These are phyloP conservation scores for Hypotaenidia philippensis DNA, from an alignment of 2,797 vertebrate genomes.

Conservation along the genomic window DNA sequence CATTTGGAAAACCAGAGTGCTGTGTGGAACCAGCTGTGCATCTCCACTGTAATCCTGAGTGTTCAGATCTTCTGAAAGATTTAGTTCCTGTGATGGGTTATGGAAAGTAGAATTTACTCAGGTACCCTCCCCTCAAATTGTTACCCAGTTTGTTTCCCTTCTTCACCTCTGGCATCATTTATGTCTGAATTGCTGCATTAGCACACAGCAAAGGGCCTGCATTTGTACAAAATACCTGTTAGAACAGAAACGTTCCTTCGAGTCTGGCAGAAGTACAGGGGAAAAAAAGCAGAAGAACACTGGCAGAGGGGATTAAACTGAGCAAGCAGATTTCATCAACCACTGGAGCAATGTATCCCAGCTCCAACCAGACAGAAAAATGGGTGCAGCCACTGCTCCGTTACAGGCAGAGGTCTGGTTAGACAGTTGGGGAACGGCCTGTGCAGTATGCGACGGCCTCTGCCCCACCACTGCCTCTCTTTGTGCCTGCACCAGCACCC, in stretches of 20 bases:
- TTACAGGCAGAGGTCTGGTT: neutral
- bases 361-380: neutral
- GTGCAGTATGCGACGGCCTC: accelerated
- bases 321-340: neutral
- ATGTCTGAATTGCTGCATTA: neutral
- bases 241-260: neutral
- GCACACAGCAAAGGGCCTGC: neutral
- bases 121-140: neutral
- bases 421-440: accelerated
- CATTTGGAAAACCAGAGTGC: neutral
- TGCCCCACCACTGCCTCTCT: neutral
- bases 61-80: neutral
- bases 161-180: neutral
- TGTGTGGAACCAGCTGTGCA: neutral
- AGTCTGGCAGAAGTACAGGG: neutral
- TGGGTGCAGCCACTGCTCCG: neutral
- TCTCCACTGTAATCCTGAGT: neutral
- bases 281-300: neutral
- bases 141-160: neutral
- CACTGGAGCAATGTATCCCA: neutral
- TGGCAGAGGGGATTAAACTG: neutral
- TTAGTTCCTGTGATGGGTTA: neutral
- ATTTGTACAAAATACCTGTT: neutral
- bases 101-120: neutral
- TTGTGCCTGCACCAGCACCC: neutral